Base-by-base conservation (phyloP, 2,888 invertebrate species). In the Catocala sponsa region DNA sequence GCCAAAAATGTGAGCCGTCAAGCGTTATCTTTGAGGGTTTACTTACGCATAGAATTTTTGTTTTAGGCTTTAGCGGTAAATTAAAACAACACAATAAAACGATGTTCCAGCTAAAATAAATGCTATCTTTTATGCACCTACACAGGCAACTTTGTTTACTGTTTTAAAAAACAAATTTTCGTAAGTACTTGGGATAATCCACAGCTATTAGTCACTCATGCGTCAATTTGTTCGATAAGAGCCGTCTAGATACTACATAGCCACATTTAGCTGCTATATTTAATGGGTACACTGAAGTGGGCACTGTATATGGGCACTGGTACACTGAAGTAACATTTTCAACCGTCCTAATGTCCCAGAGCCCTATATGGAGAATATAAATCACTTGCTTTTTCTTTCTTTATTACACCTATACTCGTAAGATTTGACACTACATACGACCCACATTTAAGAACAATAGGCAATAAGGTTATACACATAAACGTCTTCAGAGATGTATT, bases 381-480 rank as follows among this genome's bases (percentile, higher is more conserved):
- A 67, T 64, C 32, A 51, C 44, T 61, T 52, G 41, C 53, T 55
- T 61, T 61, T 46, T 46, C 55, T 61, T 43, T 46, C 50, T 44
- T 50, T 50, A 46, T 70, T 48, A 58, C 46, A 46, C 56, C 49
- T 53, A 58, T 55, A 15, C 32, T 51, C 13, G 38, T 53, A 38
- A 12, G 13, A 59, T 62, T 55, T 50, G 49, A 54, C 57, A 60
- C 46, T 47, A 46, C 43, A 56, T 53, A 46, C 47, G 44, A 57
- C 43, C 52, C 35, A 58, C 25, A 55, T 56, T n/a, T 13, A n/a
- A 13, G 59, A 49, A 64, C 55, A 70, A 66, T 58, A 55, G 57
- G 42, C 32, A 48, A 53, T 50, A 44, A 38, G 42, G 38, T 60
- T 55, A 15, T 11, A 7, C n/a, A 6, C 35, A 7, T 38, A 5